Percentiles rank a stretch among this genome's conserved stretches.
Evolutionary conservation across 2,797 vertebrate species (phyloP).

Genomic region (Ciconia nigra): DNA sequence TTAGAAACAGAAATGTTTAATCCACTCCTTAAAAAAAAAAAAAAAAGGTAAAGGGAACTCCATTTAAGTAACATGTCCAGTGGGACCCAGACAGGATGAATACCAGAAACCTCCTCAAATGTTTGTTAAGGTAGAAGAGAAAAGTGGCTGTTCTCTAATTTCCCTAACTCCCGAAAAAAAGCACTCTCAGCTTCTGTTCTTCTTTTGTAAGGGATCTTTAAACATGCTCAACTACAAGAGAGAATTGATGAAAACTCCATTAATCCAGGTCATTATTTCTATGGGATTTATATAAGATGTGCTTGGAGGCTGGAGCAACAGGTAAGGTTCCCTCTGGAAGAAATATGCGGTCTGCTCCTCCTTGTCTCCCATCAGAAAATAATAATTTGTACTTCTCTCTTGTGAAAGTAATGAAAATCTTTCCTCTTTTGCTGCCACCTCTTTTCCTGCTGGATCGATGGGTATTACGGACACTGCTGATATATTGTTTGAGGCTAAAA

Average conservation of each 20-base stretch:
- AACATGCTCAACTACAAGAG: background rate
- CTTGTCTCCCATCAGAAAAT: background rate
- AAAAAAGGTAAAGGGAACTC: background rate
- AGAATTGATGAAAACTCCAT: background rate
- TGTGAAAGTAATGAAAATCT: background rate
- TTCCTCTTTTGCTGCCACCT: background rate
- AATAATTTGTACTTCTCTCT: background rate
- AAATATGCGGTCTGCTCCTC: background rate
- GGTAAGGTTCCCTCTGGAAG: background rate
- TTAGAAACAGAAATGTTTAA: conserved; percentile 14
- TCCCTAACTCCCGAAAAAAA: background rate
- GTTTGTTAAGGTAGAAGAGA: background rate
- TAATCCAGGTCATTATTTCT: background rate
- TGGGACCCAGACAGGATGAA: background rate
- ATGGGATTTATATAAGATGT: background rate
- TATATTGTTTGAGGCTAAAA: background rate
- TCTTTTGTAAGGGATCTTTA: background rate
- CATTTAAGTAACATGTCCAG: background rate
- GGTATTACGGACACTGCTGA: background rate
- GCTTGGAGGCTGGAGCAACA: background rate
- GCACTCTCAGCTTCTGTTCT: background rate
- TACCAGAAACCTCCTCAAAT: background rate
- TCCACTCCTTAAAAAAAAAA: background rate
- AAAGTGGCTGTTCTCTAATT: background rate
- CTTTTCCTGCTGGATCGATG: background rate